A percentile compares a stretch with the other conserved stretches of the same genome.
Conservation (phyloP, 1,140 invertebrate species). For the Heliconius hermathena region DNA sequence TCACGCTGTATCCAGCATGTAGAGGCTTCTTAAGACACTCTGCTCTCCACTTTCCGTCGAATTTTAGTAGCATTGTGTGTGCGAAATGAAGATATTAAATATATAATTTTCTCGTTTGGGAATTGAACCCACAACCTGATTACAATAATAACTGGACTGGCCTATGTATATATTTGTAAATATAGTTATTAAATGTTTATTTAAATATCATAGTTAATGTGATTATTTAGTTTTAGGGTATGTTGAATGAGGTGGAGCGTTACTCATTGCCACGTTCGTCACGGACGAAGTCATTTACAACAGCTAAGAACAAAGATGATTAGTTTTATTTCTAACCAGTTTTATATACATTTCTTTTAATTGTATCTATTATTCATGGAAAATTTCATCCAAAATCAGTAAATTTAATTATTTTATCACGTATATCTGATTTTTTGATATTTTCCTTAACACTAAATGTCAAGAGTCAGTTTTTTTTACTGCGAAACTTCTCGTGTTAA, state of each 20-base stretch:
- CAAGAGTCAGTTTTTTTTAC: not conserved
- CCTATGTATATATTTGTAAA: not conserved
- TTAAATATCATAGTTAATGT: no score
- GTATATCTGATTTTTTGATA: not conserved
- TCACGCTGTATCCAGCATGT: no score
- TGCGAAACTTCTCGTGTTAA: not conserved
- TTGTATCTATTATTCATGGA: not conserved
- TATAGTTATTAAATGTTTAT: not conserved
- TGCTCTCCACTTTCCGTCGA: no score
- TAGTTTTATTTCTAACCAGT: not conserved
- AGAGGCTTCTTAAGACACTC: no score
- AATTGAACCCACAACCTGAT: no score
- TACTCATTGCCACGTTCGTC: not conserved
- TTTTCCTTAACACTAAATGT: conserved; percentile 1
- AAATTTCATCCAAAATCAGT: not conserved
- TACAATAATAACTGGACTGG: no score
- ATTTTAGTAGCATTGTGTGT: no score
- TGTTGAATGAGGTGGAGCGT: not conserved
- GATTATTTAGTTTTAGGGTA: not conserved
- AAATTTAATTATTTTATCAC: not conserved
- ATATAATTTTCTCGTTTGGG: no score
- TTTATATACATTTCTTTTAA: not conserved
- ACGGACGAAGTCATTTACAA: not conserved
- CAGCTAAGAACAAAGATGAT: not conserved
- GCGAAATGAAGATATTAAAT: no score